Conservation (phyloP, 1,140 invertebrate genomes). For the Spodoptera litura region DNA sequence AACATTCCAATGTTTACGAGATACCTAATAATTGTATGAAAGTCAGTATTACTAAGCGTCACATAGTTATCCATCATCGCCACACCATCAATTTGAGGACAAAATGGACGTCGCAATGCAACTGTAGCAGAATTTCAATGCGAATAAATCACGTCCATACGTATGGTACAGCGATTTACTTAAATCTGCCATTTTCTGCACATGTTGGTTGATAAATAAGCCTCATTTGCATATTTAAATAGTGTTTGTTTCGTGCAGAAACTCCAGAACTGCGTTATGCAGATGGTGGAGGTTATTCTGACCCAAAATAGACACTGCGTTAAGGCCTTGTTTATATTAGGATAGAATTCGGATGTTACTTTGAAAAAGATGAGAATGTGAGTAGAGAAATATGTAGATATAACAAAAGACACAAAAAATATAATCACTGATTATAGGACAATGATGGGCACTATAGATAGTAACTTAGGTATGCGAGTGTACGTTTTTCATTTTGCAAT, state of each 20-base stretch:
- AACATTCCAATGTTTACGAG: too few species aligned
- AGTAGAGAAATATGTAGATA: neutral
- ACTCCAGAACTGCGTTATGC: slow-evolving; percentile 8
- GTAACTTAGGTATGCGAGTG: too few species aligned
- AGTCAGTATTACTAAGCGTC: neutral
- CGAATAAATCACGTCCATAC: slow-evolving; percentile 30
- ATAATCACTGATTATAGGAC: too few species aligned
- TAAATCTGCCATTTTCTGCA: slow-evolving; percentile 19
- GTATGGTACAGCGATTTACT: slow-evolving; percentile 34
- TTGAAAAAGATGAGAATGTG: neutral
- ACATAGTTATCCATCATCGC: neutral
- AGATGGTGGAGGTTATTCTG: slow-evolving; percentile 8
- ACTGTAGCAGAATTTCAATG: slow-evolving; percentile 23
- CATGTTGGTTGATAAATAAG: slow-evolving; percentile 24
- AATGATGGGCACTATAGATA: too few species aligned
- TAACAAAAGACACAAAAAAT: neutral
- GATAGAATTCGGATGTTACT: slow-evolving; percentile 6
- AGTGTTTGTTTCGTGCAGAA: neutral
- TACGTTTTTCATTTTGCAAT: too few species aligned
- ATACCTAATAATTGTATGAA: neutral
- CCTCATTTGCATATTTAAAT: slow-evolving; percentile 22
- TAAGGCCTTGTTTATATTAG: neutral
- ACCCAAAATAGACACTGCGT: neutral
- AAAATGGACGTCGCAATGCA: slow-evolving; percentile 5
- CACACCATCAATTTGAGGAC: slow-evolving; percentile 6